Conservation (phyloP, 2,888 invertebrate genomes). For the Caenorhabditis doughertyi region DNA sequence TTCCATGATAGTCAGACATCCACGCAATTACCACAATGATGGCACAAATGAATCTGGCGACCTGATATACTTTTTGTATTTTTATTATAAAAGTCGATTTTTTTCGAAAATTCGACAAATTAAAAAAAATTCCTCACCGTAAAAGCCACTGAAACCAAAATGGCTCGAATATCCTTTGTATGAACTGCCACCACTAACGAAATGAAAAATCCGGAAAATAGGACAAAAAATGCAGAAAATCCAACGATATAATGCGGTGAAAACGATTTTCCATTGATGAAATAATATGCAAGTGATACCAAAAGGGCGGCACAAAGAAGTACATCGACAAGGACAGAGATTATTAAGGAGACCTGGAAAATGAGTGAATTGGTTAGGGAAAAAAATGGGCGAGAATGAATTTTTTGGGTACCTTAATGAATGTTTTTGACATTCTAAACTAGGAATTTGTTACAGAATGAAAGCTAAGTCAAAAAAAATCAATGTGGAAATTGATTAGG, state of each 20-base stretch:
- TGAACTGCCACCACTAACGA: conserved; percentile 43
- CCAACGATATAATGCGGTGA: conserved; percentile 58
- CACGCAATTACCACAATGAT: conserved; percentile 59
- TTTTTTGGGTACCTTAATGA: too few species aligned
- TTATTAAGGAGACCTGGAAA: conserved; percentile 45
- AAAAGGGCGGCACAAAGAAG: conserved; percentile 58
- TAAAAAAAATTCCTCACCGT: too few species aligned
- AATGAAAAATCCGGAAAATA: conserved; percentile 52
- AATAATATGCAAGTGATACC: conserved; percentile 47
- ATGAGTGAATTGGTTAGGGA: not conserved
- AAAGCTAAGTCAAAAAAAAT: too few species aligned
- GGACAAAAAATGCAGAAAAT: conserved; percentile 53
- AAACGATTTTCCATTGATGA: conserved; percentile 52
- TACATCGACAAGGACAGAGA: conserved; percentile 50
- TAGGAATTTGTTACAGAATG: too few species aligned
- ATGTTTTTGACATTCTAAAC: too few species aligned
- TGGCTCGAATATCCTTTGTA: conserved; percentile 45
- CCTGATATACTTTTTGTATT: conserved; percentile 1
- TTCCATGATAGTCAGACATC: conserved; percentile 51
- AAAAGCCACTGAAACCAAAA: conserved; percentile 51
- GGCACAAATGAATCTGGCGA: conserved; percentile 57
- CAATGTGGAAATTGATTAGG: too few species aligned
- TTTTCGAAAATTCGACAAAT: not conserved
- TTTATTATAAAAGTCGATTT: not conserved
- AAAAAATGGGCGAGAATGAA: not conserved